Percentiles rank a stretch among this genome's conserved stretches.
These are phyloP conservation scores for Trogon melanurus DNA, from an alignment of 2,113 vertebrate genomes.

Conservation along the genomic window DNA sequence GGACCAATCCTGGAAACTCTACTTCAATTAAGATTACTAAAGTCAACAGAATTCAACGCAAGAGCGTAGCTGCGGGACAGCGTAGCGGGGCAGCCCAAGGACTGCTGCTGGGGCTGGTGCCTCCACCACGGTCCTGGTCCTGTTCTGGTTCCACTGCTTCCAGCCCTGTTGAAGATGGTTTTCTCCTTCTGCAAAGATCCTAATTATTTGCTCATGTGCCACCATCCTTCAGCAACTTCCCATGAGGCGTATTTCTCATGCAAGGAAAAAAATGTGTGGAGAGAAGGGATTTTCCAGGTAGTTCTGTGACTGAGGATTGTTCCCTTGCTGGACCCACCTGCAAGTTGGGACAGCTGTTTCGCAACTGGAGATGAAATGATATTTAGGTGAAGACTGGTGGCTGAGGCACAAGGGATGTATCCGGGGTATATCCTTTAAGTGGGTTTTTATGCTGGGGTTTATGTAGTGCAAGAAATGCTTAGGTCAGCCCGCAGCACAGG, in stretches of 20 bases:
- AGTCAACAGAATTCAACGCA: background rate
- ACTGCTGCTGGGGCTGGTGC: background rate
- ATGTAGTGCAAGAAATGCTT: background rate
- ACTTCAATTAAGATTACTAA: conserved; percentile 21
- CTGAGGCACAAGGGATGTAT: background rate
- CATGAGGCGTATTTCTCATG: background rate
- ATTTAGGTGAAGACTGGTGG: background rate
- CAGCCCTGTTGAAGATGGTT: background rate
- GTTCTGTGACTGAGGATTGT: background rate
- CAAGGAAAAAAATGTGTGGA: background rate
- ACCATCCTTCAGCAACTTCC: background rate
- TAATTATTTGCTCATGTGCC: rapidly evolving
- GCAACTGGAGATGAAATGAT: background rate
- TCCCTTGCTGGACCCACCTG: background rate
- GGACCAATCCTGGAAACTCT: conserved; percentile 15
- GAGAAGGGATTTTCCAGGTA: background rate
- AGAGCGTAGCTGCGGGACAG: rapidly evolving
- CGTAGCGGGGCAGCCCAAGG: background rate
- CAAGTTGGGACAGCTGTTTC: background rate
- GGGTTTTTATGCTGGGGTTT: background rate
- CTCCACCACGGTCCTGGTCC: background rate
- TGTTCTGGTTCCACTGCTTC: background rate
- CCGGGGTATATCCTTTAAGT: background rate
- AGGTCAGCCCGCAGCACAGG: background rate
- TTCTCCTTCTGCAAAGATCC: background rate